Evolutionary conservation across 2,888 invertebrate genomes (phyloP), one percentile per base, ranked within the genome.

Genomic region (Chouioia cunea): DNA sequence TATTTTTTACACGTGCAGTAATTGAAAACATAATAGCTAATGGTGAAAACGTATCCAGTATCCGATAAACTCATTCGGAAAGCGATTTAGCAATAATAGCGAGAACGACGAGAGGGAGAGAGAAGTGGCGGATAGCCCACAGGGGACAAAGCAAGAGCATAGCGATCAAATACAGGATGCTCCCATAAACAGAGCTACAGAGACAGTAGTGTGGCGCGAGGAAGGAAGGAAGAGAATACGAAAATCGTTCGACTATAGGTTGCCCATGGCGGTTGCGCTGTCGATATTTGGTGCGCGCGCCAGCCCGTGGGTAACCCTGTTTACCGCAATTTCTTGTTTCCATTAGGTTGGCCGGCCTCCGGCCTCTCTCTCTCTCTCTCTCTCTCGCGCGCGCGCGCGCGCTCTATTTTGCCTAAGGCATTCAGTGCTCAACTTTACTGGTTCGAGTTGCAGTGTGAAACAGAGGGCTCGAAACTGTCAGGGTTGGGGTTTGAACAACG

Each of bases 271-370:
- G 53, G 53, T 56, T 67, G 65, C 74, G 72, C n/a, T n/a, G 73
- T 70, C 74, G 81, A 84, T 84, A 84, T 84, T 84, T 82, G 82
- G 80, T 77, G 78, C 56, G 69, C 80, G 82, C 83, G 82, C 78
- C 80, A 81, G 82, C 79, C 80, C 83, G 83, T 83, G 78, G 80
- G 78, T 85, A 85, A 85, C 79, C 79, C 80, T 82, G 83, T 85
- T 85, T 85, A 82, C 80, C 79, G 83, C 84, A 85, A 85, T 85
- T 85, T 85, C 85, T 85, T 84, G 85, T 85, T 85, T 85, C 84
- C 84, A 85, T 85, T 84, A 85, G 81, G 83, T 82, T 81, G 82
- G 82, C 81, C 81, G 81, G 82, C 83, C 84, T 80, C 80, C 80
- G 80, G 85, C 83, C 79, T 81, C 8, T 1, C 18, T 14, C 12